Conservation (phyloP, 2,888 invertebrate species). For the Drosophila subquinaria region DNA sequence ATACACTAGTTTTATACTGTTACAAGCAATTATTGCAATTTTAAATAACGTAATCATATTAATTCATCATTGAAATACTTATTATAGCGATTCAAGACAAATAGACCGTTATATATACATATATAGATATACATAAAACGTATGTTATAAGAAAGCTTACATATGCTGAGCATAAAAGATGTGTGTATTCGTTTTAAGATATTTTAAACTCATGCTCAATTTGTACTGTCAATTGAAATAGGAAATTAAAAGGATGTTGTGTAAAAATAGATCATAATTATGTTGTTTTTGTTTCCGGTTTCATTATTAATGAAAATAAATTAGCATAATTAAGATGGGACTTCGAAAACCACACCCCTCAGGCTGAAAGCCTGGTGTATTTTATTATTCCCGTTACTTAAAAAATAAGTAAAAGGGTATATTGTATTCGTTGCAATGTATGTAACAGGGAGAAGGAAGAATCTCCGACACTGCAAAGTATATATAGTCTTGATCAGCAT, state of each 20-base stretch:
- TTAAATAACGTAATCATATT: constrained; percentile 40
- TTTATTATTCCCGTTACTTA: no score
- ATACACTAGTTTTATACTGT: constrained; percentile 42
- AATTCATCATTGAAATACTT: constrained; percentile 22
- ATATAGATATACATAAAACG: constrained; percentile 22
- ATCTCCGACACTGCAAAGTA: no score
- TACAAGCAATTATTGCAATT: constrained; percentile 43
- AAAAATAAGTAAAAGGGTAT: no score
- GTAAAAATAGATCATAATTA: constrained; percentile 12
- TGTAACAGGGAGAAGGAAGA: no score
- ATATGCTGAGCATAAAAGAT: constrained; percentile 27
- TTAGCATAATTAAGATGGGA: no score
- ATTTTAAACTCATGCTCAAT: constrained; percentile 52
- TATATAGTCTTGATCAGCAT: no score
- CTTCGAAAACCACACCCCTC: no score
- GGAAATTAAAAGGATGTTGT: constrained; percentile 52
- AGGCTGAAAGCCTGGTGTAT: no score
- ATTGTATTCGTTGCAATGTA: no score
- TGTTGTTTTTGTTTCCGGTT: no score
- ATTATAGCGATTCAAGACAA: constrained; percentile 33
- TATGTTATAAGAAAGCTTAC: constrained; percentile 30
- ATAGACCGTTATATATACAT: constrained; percentile 22
- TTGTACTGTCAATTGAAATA: constrained; percentile 58
- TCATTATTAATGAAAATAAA: no score
- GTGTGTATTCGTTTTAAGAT: constrained; percentile 38